Conservation (phyloP, 2,113 vertebrate species). For the Eira barbara region DNA sequence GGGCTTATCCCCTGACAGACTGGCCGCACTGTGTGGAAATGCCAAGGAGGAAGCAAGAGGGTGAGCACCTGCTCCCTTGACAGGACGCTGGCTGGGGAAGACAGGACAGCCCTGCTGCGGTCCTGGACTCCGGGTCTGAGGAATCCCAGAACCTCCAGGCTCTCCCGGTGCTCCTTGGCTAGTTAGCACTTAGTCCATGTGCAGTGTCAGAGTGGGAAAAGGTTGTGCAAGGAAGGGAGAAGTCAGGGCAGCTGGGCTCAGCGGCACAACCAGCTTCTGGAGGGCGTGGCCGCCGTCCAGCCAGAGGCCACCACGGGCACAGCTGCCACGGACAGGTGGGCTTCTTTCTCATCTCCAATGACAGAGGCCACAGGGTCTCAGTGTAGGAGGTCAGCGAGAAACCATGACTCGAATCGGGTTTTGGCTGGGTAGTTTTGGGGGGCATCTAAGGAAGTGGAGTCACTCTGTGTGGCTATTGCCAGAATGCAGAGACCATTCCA, state of each 20-base stretch:
- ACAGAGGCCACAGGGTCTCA: rapidly evolving
- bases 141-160: not conserved
- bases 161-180: not conserved
- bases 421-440: not conserved
- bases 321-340: no score
- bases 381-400: not conserved
- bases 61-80: not conserved
- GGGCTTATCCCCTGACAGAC: not conserved
- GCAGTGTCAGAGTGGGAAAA: not conserved
- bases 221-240: not conserved
- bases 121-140: not conserved
- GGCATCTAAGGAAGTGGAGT: not conserved
- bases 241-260: rapidly evolving
- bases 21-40: not conserved
- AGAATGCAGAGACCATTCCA: not conserved
- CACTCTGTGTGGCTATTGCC: not conserved
- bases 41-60: not conserved
- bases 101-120: rapidly evolving
- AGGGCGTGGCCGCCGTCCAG: not conserved
- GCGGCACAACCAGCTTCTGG: not conserved
- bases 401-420: not conserved
- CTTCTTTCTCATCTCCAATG: not conserved
- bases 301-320: not conserved
- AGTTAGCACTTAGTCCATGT: rapidly evolving
- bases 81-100: not conserved